These are phyloP conservation scores for Phalloptychus januarius DNA, from an alignment of 2,797 vertebrate genomes.

Conservation along the genomic window DNA sequence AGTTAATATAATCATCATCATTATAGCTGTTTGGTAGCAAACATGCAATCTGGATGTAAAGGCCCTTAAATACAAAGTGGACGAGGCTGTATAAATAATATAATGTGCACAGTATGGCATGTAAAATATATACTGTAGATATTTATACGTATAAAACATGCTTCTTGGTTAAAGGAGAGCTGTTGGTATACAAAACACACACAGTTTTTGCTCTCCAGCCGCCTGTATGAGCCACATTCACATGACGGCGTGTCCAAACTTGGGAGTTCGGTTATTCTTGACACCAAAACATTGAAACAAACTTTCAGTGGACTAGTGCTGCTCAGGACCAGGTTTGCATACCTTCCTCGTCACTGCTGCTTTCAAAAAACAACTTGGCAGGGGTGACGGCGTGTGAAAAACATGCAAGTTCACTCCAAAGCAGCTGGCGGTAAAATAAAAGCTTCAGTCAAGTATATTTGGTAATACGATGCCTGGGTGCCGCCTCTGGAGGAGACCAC, in stretches of 20 bases:
- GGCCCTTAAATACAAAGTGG: conserved; percentile 89
- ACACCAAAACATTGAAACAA: conserved; percentile 81
- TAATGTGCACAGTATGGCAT: conserved; percentile 86
- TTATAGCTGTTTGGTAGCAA: conserved; percentile 83
- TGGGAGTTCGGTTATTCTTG: conserved; percentile 73
- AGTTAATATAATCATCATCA: conserved; percentile 65
- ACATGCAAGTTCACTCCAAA: conserved; percentile 63
- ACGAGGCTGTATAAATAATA: conserved; percentile 90
- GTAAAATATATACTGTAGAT: conserved; percentile 86
- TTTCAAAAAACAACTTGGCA: conserved; percentile 66
- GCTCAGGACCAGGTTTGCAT: conserved; percentile 77
- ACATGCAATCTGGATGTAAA: conserved; percentile 89
- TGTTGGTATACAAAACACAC: conserved; percentile 76
- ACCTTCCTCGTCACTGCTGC: conserved; percentile 74
- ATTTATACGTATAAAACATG: conserved; percentile 85
- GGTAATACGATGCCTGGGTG: conserved; percentile 72
- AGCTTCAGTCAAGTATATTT: conserved; percentile 70
- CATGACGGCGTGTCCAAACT: conserved; percentile 73
- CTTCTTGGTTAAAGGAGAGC: conserved; percentile 83
- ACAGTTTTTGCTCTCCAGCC: conserved; percentile 77
- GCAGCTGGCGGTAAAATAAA: conserved; percentile 37
- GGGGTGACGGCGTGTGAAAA: conserved; percentile 65
- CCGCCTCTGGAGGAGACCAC: conserved; percentile 68
- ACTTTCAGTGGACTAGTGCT: conserved; percentile 85
- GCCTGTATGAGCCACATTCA: conserved; percentile 75